Base-by-base conservation (phyloP, 2,888 invertebrate genomes). In the Onthophagus sagittarius region DNA sequence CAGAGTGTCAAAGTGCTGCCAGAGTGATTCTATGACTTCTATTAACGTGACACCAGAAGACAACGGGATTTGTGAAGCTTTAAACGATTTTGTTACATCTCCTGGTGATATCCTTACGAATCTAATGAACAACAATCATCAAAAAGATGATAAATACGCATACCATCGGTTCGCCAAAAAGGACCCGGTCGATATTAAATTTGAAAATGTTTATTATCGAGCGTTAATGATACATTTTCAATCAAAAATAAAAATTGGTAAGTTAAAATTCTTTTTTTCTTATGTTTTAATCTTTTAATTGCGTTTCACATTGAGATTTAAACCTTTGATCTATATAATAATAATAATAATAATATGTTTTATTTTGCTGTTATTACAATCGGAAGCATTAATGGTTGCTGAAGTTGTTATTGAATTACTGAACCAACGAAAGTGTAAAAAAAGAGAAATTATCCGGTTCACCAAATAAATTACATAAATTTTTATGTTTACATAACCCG, bases 161-260 rank as follows among this genome's bases (percentile, higher is more conserved):
- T 84, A 84, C 74, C 86, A 85, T 72, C 83, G 83, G 23, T 89
- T 89, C 73, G 88, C 88, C 13, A 85, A 83, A 77, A 88, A 92
- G 77, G 88, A 90, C 64, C 89, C 90, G 9, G 88, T 94, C 73
- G 88, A 92, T 77, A 84, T 94, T 72, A 88, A 90, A 76, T 94
- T 94, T 81, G 87, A 87, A 73, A 88, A 93, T 80, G 87, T 94
- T 39, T 88, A 88, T 0, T 94, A 91, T 80, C 84, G 87, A 4
- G 87, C 93, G 39, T 88, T 87, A 76, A 86, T 87, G 70, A 73
- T 77, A 67, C 90, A 91, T 84, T 87, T 86, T 32, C 78, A 90
- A 64, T 85, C 85, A 62, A 89, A 88, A 78, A 82, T 90, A n/a
- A 85, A 86, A 76, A 86, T 89, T 77, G 89, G 92, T 92, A 81